phyloP scores from a whole-genome alignment of 2,797 vertebrate genomes.

The Rhincodon typus region DNA sequence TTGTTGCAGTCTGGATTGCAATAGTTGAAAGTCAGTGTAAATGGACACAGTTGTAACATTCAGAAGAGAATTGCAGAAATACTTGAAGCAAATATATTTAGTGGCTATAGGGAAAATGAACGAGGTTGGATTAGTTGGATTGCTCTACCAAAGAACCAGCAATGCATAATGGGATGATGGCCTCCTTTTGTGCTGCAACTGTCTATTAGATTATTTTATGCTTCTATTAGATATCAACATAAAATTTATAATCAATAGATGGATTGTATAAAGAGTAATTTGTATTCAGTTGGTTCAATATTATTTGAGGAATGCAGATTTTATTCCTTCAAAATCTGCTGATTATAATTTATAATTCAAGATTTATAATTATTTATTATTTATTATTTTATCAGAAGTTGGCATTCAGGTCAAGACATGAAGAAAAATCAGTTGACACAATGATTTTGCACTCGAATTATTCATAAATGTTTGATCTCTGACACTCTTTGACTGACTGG shows the following conservation, averaged over 20 bases:
- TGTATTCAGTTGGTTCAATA: no score
- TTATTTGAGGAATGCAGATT: no score
- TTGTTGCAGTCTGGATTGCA: background rate
- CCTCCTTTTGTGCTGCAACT: background rate
- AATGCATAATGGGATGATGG: background rate
- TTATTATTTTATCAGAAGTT: background rate
- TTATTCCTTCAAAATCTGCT: no score
- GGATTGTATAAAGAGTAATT: background rate
- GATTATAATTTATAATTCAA: no score
- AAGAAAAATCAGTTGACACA: background rate
- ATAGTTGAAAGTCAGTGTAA: background rate
- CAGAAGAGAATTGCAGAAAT: no score
- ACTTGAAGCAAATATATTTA: no score
- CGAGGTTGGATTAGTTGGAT: background rate
- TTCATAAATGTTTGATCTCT: conserved; percentile 6
- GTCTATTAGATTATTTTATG: no score
- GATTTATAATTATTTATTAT: background rate
- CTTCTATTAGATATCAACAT: background rate
- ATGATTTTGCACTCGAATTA: background rate
- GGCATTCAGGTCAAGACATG: background rate
- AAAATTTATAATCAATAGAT: background rate
- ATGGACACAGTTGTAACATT: no score
- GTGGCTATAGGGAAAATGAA: no score
- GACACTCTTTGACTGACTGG: background rate
- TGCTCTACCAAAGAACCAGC: background rate